Evolutionary conservation across 2,888 invertebrate species (phyloP).

Genomic region (Acanthacorydalis orientalis): DNA sequence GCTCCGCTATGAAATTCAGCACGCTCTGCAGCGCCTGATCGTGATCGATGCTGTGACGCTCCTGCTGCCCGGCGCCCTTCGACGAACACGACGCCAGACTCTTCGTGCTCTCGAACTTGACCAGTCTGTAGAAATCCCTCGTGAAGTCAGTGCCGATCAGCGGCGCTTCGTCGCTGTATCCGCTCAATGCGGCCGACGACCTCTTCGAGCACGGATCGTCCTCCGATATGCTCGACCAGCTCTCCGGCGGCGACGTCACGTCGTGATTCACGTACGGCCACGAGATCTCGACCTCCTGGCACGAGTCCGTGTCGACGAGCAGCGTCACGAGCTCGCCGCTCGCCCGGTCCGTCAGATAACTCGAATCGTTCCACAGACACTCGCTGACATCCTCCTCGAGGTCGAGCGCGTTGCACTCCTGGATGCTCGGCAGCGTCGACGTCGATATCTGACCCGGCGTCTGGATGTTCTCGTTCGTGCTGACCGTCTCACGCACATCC

Average conservation of each 20-base stretch:
- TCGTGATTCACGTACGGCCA: conserved; percentile 42
- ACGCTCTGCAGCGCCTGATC: conserved; percentile 58
- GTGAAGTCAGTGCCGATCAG: conserved; percentile 59
- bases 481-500: conserved; percentile 35
- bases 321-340: conserved; percentile 44
- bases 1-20: conserved; percentile 57
- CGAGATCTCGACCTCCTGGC: conserved; percentile 34
- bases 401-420: conserved; percentile 54
- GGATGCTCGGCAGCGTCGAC: conserved; percentile 51
- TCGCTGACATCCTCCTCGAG: conserved; percentile 58
- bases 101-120: conserved; percentile 66
- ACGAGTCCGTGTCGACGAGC: conserved; percentile 31
- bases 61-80: conserved; percentile 39
- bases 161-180: conserved; percentile 46
- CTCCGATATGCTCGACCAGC: conserved; percentile 39
- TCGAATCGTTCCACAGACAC: conserved; percentile 59
- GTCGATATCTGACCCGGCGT: conserved; percentile 46
- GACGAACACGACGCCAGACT: conserved; percentile 61
- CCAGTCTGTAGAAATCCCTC: conserved; percentile 61
- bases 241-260: conserved; percentile 38
- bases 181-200: conserved; percentile 50
- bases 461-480: conserved; percentile 23
- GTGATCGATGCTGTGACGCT: conserved; percentile 40
- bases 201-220: conserved; percentile 45
- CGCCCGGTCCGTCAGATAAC: conserved; percentile 48